These are phyloP conservation scores for Aspidoscelis tigris DNA, from an alignment of 2,113 vertebrate species.

Conservation along the genomic window DNA sequence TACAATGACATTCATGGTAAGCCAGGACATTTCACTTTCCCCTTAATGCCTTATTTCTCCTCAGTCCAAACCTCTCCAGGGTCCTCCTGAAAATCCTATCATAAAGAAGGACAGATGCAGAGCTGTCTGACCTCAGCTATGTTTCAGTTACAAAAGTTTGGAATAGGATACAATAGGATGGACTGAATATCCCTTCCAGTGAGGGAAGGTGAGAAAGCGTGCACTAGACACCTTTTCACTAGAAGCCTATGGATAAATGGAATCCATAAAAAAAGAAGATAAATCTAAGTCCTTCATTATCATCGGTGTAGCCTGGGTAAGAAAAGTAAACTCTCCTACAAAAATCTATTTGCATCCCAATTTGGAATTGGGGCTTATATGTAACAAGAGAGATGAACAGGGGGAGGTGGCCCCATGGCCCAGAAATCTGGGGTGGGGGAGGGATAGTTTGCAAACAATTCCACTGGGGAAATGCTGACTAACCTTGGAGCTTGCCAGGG, in stretches of 20 bases:
- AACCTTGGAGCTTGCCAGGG: background rate
- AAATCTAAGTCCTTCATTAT: background rate
- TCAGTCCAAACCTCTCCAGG: background rate
- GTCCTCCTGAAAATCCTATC: background rate
- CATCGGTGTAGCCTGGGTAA: background rate
- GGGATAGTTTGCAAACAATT: background rate
- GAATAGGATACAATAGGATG: background rate
- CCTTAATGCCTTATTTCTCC: background rate
- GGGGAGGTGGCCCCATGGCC: background rate
- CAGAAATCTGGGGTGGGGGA: background rate
- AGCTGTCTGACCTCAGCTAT: background rate
- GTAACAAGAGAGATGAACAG: background rate
- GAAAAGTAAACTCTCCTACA: background rate
- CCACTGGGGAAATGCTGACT: background rate
- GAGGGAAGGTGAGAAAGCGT: background rate
- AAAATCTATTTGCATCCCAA: no score
- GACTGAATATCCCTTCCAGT: background rate
- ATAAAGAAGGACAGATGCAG: background rate
- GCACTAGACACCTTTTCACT: background rate
- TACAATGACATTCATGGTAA: no score
- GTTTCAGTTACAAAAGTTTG: background rate
- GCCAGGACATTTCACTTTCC: background rate
- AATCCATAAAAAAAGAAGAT: background rate
- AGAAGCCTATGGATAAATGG: background rate
- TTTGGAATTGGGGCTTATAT: background rate